These are phyloP conservation scores for Chelmon rostratus DNA, from an alignment of 2,797 vertebrate genomes.

Conservation along the genomic window DNA sequence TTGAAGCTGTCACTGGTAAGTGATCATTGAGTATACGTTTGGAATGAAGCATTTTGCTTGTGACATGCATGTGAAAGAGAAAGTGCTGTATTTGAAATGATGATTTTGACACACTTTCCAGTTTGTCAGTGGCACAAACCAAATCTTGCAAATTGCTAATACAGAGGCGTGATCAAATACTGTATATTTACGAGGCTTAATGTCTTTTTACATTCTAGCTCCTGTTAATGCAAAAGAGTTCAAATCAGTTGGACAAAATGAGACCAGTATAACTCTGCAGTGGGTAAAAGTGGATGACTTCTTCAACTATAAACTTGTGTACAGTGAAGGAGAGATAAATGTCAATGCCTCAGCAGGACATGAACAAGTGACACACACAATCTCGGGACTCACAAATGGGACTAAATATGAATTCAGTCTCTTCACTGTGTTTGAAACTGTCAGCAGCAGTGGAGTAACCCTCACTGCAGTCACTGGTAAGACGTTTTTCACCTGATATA, in stretches of 20 bases:
- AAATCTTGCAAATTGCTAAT: too few relatives aligned
- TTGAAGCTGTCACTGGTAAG: conserved; percentile 31
- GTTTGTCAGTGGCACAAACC: too few relatives aligned
- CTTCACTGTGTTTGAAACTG: conserved; percentile 24
- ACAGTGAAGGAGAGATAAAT: accelerated
- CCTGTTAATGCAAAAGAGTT: background rate
- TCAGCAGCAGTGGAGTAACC: conserved; percentile 36
- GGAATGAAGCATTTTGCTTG: too few relatives aligned
- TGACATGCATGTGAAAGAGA: too few relatives aligned
- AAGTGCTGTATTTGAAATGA: too few relatives aligned
- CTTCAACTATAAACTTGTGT: conserved; percentile 14
- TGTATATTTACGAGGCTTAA: too few relatives aligned
- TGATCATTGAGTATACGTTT: too few relatives aligned
- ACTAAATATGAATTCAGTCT: conserved; percentile 44
- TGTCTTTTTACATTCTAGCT: conserved; percentile 9
- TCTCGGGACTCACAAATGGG: background rate
- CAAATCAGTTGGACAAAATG: background rate
- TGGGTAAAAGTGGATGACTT: conserved; percentile 24
- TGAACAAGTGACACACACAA: accelerated
- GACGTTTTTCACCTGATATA: background rate
- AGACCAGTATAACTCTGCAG: conserved; percentile 50
- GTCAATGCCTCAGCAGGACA: accelerated
- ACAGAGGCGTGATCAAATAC: too few relatives aligned
- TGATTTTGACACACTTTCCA: background rate
- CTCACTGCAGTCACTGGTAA: conserved; percentile 50